These are phyloP conservation scores for Morbakka virulenta DNA, from an alignment of 30 jellyfish, hydroid and myxozoan species.

Conservation along the genomic window DNA sequence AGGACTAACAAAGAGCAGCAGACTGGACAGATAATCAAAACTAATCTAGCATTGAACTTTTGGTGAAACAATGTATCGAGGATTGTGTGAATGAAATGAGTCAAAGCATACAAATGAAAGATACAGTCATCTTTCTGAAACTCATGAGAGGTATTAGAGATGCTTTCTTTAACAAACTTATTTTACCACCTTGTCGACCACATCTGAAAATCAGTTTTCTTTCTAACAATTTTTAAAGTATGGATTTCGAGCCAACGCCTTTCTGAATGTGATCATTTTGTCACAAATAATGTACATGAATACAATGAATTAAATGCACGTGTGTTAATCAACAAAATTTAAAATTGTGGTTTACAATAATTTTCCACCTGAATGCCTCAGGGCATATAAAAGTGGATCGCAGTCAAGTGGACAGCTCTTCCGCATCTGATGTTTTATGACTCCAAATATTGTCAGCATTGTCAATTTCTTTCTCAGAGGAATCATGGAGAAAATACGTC, in stretches of 20 bases:
- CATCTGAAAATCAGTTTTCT: constrained; percentile 6
- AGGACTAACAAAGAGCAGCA: background rate
- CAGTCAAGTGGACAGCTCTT: constrained; percentile 36
- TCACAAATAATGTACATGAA: constrained; percentile 30
- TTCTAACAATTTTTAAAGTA: constrained; percentile 26
- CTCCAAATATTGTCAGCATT: constrained; percentile 23
- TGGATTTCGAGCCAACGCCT: constrained; percentile 7
- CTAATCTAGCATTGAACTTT: background rate
- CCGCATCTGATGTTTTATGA: constrained; percentile 23
- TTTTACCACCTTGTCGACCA: background rate
- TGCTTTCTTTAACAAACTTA: background rate
- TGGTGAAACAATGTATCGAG: background rate
- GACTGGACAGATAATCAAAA: constrained; percentile 4
- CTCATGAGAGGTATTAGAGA: constrained; percentile 12
- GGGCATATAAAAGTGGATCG: constrained; percentile 26
- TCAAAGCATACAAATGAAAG: background rate
- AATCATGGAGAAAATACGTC: constrained; percentile 15
- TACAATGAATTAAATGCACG: constrained; percentile 39
- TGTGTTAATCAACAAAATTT: constrained; percentile 17
- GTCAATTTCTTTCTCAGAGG: constrained; percentile 37
- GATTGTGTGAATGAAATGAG: background rate
- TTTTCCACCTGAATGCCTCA: constrained; percentile 25
- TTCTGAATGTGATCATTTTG: constrained; percentile 11
- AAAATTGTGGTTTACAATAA: background rate
- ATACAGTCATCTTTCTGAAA: background rate